A percentile compares a stretch with the other conserved stretches of the same genome.
These are phyloP conservation scores for Drosophila elegans DNA, from an alignment of 1,140 invertebrate genomes.

Conservation along the genomic window DNA sequence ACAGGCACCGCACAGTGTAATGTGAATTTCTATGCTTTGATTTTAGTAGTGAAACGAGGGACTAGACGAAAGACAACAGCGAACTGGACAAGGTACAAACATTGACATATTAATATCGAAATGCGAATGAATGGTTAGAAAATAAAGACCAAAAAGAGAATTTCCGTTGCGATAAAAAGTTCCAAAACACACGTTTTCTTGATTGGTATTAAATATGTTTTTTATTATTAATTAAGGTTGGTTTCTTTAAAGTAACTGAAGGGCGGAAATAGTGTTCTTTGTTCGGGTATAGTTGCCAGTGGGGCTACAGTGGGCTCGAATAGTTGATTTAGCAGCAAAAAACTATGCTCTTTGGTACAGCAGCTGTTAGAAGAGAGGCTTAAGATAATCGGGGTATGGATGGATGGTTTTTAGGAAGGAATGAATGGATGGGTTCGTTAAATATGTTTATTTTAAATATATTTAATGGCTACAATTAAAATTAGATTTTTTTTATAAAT, in stretches of 20 bases:
- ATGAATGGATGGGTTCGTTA: constrained; percentile 49
- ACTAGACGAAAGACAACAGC: constrained; percentile 42
- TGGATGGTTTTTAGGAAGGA: constrained; percentile 26
- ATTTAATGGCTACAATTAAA: constrained; percentile 73
- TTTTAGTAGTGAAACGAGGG: constrained; percentile 66
- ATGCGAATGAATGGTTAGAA: constrained; percentile 37
- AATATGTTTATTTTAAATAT: constrained; percentile 52
- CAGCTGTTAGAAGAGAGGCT: constrained; percentile 75
- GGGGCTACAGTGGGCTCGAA: constrained; percentile 42
- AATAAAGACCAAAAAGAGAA: constrained; percentile 19
- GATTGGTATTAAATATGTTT: constrained; percentile 38
- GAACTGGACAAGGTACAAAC: constrained; percentile 48
- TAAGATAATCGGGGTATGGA: constrained; percentile 52
- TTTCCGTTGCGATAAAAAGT: constrained; percentile 41
- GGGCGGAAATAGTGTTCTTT: constrained; percentile 30
- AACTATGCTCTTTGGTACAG: constrained; percentile 64
- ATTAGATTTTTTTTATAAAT: constrained; percentile 76
- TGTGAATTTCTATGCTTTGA: constrained; percentile 73
- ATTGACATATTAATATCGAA: constrained; percentile 54
- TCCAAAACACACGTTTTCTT: constrained; percentile 44
- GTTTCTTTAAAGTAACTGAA: constrained; percentile 31
- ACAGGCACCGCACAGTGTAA: constrained; percentile 84
- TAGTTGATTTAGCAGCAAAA: constrained; percentile 43
- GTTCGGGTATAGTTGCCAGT: constrained; percentile 44
- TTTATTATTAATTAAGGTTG: constrained; percentile 37